Evolutionary conservation across 2,888 invertebrate genomes (phyloP).

Genomic region (Napeogenes inachia): DNA sequence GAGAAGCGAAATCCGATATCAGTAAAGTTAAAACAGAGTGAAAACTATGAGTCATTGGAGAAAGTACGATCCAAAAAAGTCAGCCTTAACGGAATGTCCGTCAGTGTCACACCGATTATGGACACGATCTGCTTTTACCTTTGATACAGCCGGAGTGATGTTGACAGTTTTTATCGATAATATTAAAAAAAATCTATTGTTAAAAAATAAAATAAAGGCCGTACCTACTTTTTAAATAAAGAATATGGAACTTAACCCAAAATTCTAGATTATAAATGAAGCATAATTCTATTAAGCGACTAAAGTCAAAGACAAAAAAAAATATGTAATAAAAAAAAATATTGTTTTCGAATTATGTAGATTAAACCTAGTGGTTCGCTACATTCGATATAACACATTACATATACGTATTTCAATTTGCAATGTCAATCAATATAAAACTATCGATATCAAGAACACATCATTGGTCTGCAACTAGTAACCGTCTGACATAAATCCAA

Average conservation of each 20-base stretch:
- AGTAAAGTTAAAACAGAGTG: conserved; percentile 17
- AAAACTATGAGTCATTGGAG: conserved; percentile 27
- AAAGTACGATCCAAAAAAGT: conserved; percentile 27
- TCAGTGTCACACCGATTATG: conserved; percentile 26
- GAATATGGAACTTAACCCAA: no score
- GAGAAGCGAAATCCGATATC: conserved; percentile 6
- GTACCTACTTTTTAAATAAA: no score
- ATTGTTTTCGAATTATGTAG: no score
- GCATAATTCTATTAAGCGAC: no score
- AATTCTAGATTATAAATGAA: no score
- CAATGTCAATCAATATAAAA: no score
- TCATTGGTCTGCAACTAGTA: conserved; percentile 18
- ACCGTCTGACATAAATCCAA: conserved; percentile 25
- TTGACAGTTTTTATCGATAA: conserved; percentile 7
- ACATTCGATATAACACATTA: no score
- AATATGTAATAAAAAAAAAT: no score
- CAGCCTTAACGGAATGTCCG: conserved; percentile 11
- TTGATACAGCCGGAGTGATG: conserved; percentile 25
- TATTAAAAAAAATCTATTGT: neutral
- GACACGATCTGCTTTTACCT: conserved; percentile 27
- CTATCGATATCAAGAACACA: conserved; percentile 12
- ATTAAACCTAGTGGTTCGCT: no score
- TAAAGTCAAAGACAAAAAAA: no score
- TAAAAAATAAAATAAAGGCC: no score
- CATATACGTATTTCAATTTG: no score